Evolutionary conservation across 2,113 vertebrate species (phyloP).

Genomic region (Hippoglossus stenolepis): DNA sequence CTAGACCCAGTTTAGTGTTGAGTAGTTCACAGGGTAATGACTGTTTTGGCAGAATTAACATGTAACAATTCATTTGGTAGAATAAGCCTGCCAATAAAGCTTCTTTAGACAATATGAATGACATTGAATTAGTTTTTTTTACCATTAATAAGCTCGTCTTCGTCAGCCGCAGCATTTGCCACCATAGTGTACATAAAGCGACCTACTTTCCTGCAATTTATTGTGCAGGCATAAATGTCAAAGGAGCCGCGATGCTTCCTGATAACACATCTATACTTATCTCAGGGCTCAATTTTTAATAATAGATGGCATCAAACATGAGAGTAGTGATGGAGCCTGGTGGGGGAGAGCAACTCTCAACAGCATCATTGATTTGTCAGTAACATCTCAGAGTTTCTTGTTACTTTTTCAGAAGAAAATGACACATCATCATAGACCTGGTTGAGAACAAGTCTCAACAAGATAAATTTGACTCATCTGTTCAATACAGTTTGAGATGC

Average conservation of each 20-base stretch:
- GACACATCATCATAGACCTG: too few species aligned
- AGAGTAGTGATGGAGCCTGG: slow-evolving; percentile 8
- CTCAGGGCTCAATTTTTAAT: slow-evolving; percentile 37
- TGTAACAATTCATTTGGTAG: too few species aligned
- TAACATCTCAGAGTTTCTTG: not conserved
- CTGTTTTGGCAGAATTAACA: too few species aligned
- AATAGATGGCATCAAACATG: slow-evolving; percentile 34
- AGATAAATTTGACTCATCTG: too few species aligned
- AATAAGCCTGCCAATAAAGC: too few species aligned
- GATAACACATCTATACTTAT: slow-evolving; percentile 31
- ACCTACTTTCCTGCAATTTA: slow-evolving; percentile 44
- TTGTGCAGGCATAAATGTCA: slow-evolving; percentile 24
- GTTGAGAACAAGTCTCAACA: too few species aligned
- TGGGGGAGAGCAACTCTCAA: slow-evolving; percentile 2
- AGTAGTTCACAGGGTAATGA: slow-evolving; percentile 13
- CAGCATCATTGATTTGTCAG: not conserved
- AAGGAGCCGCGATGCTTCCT: slow-evolving; percentile 19
- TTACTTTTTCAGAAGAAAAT: slow-evolving; percentile 1
- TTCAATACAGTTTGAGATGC: too few species aligned
- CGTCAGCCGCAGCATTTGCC: not conserved
- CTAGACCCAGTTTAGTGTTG: slow-evolving; percentile 13
- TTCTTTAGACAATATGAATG: not conserved
- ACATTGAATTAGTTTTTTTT: not conserved
- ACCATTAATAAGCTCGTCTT: not conserved
- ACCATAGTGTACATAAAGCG: not conserved